Conservation (phyloP, 1,140 invertebrate genomes). For the Teleogryllus occipitalis region DNA sequence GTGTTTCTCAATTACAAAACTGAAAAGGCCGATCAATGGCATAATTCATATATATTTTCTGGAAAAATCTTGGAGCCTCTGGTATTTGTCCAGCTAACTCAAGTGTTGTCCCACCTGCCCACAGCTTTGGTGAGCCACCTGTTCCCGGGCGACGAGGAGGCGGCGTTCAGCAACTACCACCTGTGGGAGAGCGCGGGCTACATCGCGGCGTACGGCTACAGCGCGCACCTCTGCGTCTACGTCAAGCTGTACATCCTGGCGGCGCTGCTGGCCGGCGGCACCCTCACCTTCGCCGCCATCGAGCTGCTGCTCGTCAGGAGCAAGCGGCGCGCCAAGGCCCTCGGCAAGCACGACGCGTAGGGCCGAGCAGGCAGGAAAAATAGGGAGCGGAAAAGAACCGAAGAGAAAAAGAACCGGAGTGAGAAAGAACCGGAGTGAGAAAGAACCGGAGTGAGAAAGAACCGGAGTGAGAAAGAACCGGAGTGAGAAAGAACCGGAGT, state of each 20-base stretch:
- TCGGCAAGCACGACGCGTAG: too few species aligned
- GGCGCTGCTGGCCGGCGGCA: constrained; percentile 38
- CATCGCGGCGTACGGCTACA: constrained; percentile 40
- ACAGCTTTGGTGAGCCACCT: constrained; percentile 46
- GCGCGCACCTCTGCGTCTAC: constrained; percentile 38
- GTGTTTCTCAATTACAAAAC: too few species aligned
- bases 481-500: too few species aligned
- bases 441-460: too few species aligned
- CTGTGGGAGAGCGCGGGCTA: constrained; percentile 50
- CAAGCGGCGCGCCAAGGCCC: background rate
- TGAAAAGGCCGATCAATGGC: too few species aligned
- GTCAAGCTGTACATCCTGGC: constrained; percentile 43
- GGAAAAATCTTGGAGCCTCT: too few species aligned
- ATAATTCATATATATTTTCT: too few species aligned
- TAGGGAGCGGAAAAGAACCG: too few species aligned
- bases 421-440: too few species aligned
- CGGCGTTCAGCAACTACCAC: constrained; percentile 54
- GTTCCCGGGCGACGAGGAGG: constrained; percentile 43
- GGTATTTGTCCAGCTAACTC: background rate
- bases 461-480: too few species aligned
- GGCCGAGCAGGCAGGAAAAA: too few species aligned
- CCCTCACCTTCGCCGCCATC: constrained; percentile 37
- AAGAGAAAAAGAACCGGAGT: too few species aligned
- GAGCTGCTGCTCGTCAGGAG: constrained; percentile 28
- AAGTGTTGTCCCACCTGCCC: constrained; percentile 22